phyloP scores from a whole-genome alignment of 1,140 invertebrate species.

The Pseudomyrmex sp. region DNA sequence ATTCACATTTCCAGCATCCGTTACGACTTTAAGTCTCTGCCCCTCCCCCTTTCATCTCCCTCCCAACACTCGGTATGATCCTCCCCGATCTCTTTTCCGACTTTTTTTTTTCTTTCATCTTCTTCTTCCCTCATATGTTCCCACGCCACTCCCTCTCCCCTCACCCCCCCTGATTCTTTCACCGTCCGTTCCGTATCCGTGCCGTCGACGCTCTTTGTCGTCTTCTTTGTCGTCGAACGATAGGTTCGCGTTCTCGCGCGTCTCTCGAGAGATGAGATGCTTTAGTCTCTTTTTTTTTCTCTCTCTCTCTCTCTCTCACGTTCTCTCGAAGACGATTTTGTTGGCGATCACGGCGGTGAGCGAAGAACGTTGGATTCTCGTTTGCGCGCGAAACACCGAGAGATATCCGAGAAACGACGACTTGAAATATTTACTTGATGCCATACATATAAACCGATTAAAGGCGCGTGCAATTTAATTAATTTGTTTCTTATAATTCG shows the following conservation, averaged over 20 bases:
- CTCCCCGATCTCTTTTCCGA: neutral
- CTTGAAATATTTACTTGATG: no score
- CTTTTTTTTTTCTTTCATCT: no score
- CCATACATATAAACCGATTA: no score
- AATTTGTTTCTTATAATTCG: neutral
- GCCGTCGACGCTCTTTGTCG: conserved; percentile 43
- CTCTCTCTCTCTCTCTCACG: neutral
- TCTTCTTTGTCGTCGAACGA: conserved; percentile 34
- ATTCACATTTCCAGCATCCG: conserved; percentile 79
- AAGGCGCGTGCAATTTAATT: no score
- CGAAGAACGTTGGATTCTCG: neutral
- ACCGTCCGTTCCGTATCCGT: conserved; percentile 20
- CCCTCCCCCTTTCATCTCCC: neutral
- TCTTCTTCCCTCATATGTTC: no score
- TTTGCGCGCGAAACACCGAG: no score
- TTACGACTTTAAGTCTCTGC: neutral
- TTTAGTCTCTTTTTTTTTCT: neutral
- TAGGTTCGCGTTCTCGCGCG: conserved; percentile 44
- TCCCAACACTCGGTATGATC: neutral
- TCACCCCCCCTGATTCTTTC: neutral
- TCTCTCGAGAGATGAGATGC: conserved; percentile 39
- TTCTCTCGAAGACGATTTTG: conserved; percentile 2
- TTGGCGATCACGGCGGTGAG: conserved; percentile 31
- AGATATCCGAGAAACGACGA: no score
- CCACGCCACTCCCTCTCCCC: no score